phyloP scores from a whole-genome alignment of 1,140 invertebrate genomes.

The Artemia franciscana region DNA sequence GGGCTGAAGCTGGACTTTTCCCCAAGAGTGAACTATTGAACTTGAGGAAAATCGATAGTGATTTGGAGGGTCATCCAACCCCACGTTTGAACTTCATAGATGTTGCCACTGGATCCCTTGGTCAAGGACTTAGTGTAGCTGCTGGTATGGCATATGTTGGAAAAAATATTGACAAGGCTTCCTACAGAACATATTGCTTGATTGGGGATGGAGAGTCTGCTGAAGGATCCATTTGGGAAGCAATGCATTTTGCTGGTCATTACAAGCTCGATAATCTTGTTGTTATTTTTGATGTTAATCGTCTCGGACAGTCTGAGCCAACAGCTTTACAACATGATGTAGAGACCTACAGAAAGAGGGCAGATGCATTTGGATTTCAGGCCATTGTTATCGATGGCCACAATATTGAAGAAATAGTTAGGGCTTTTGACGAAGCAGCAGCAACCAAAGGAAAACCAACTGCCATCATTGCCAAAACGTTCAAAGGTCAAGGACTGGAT shows the following conservation, averaged over 20 bases:
- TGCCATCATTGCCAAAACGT: conserved; percentile 82
- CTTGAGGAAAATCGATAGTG: conserved; percentile 74
- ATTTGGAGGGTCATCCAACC: conserved; percentile 94
- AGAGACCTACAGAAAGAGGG: conserved; percentile 60
- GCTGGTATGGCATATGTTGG: conserved; percentile 97
- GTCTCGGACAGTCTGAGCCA: conserved; percentile 85
- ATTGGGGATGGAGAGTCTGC: conserved; percentile 95
- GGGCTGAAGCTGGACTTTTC: conserved; percentile 89
- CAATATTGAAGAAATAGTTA: conserved; percentile 57
- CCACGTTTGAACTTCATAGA: conserved; percentile 90
- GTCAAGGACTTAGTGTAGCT: conserved; percentile 83
- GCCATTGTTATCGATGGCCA: conserved; percentile 88
- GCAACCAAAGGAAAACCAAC: conserved; percentile 61
- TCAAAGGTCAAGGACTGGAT: conserved; percentile 71
- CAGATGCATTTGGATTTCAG: conserved; percentile 80
- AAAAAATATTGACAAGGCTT: conserved; percentile 83
- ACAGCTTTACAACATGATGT: conserved; percentile 80
- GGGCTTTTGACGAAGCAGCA: conserved; percentile 57
- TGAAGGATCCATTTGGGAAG: conserved; percentile 97
- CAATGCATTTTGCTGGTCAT: conserved; percentile 71
- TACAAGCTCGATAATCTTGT: conserved; percentile 94
- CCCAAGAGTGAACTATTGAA: conserved; percentile 57
- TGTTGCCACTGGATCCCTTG: conserved; percentile 91
- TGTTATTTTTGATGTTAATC: conserved; percentile 89
- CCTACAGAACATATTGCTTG: conserved; percentile 75